Evolutionary conservation across 2,888 invertebrate species (phyloP), one percentile per base, ranked within the genome.

Genomic region (Dasypolia templi): DNA sequence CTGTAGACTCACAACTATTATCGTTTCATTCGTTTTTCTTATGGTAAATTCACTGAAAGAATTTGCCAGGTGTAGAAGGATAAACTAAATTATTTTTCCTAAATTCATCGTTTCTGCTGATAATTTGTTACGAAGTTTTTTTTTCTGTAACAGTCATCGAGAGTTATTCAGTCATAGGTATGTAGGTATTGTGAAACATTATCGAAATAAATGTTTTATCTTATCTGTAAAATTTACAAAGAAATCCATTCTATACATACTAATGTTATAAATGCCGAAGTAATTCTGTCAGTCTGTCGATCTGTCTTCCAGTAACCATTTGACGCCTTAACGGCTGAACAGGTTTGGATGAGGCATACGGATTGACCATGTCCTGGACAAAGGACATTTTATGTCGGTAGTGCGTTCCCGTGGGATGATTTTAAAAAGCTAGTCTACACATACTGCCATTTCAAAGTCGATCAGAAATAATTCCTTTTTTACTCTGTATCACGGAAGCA

Each of bases 61-160:
- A 22, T 42, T 61, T 42, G 9, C 11, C 19, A 19, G 5, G 12
- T 22, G 44, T 12, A 29, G 11, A 29, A 61, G 62, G 42, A 19
- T 65, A 65, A 51, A 49, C 32, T 64, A 51, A 29, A 44, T 26
- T 26, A 29, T 44, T 44, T 62, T 29, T 62, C 17, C 44, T 62
- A 6, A n/a, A 51, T 39, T 14, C 1, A 39, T 55, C 19, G 26
- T 29, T 66, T 22, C 56, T 42, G 11, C 12, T 29, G 26, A 9
- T 32, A 14, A 35, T 6, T 35, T 35, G 35, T 35, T 35, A 35
- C 35, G 4, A 35, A 6, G 35, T 35, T 1, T 65, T n/a, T 14
- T 39, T 17, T 22, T 19, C 3, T 44, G n/a, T n/a, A 19, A 19
- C 17, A 17, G n/a, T 7, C 4, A 39, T 22, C 17, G 1, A 19